Conservation (phyloP, 1,140 invertebrate genomes). For the Musca domestica region DNA sequence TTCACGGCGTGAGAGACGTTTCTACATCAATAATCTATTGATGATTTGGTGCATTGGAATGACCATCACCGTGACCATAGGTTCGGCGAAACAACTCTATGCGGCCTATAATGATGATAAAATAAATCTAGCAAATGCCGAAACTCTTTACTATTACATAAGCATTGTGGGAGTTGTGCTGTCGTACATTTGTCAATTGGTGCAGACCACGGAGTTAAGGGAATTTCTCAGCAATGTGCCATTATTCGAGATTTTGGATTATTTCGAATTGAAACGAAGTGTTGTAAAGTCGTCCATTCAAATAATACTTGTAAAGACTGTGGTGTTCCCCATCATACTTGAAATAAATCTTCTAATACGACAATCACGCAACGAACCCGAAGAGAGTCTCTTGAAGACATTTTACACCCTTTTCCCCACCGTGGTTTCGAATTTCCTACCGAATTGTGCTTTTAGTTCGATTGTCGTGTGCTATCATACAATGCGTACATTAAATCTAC, state of each 20-base stretch:
- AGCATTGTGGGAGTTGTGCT: conserved; percentile 37
- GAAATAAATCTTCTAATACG: conserved; percentile 36
- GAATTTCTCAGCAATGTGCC: conserved; percentile 34
- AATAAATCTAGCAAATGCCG: conserved; percentile 38
- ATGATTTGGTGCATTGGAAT: neutral
- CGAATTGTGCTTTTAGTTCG: conserved; percentile 42
- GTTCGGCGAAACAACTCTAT: conserved; percentile 36
- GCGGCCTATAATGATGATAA: conserved; percentile 29
- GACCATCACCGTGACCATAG: neutral
- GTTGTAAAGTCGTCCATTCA: conserved; percentile 28
- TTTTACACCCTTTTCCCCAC: conserved; percentile 37
- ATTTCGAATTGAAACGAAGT: conserved; percentile 28
- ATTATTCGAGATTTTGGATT: conserved; percentile 33
- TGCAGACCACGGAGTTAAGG: conserved; percentile 27
- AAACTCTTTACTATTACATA: conserved; percentile 42
- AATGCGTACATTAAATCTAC: conserved; percentile 31
- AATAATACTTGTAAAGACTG: conserved; percentile 31
- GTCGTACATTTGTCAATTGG: conserved; percentile 37
- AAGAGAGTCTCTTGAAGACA: conserved; percentile 33
- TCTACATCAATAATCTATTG: neutral
- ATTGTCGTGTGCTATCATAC: conserved; percentile 37
- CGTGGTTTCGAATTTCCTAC: conserved; percentile 39
- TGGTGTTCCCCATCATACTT: conserved; percentile 35
- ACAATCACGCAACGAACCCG: conserved; percentile 34
- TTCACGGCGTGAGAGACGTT: neutral